Base-by-base conservation (phyloP, 2,797 vertebrate genomes). In the Telmatherina bonti region DNA sequence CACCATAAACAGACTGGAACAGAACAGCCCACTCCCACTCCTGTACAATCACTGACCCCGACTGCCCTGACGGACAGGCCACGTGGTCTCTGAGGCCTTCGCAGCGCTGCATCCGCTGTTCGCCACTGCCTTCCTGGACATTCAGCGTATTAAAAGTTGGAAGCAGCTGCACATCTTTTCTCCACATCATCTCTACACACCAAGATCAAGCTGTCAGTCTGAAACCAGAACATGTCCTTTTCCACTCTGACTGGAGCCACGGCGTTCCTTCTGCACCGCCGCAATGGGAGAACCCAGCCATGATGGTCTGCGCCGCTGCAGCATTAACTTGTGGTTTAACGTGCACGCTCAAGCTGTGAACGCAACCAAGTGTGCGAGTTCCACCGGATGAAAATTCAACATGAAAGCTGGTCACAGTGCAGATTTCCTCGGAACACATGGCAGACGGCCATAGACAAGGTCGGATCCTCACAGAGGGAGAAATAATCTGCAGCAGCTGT, bases 361-460 rank as follows among this genome's bases (percentile, higher is more conserved):
- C n/a, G n/a, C 53, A 45, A 67, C 12, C 10, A 18, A 45, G 45
- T 11, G 24, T 2, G 9, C 53, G 7, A 59, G 59, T 26, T 59
- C 52, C 16, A 30, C n/a, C 43, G 53, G 53, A 56, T 59, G 35
- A 43, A 70, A 70, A 63, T 75, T 16, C 11, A 41, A 65, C 62
- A 74, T 84, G 63, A 80, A 70, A 79, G 57, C 0, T 30, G 5
- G 36, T 49, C 58, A 54, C 38, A 38, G 31, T 20, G 26, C 20
- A 67, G 69, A 2, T 31, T 54, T 51, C 22, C 56, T 66, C 29
- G 52, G 29, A 47, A 0, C 54, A 57, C 47, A 27, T 62, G 8
- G 51, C 24, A 45, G 49, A 22, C 49, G 2, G 31, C 12, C 53
- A 67, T 6, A 5, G 11, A 64, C 0, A 13, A 9, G 11, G 45